A percentile compares a stretch with the other conserved stretches of the same genome.
Conservation (phyloP, 2,797 vertebrate genomes). For the Erethizon dorsatum region DNA sequence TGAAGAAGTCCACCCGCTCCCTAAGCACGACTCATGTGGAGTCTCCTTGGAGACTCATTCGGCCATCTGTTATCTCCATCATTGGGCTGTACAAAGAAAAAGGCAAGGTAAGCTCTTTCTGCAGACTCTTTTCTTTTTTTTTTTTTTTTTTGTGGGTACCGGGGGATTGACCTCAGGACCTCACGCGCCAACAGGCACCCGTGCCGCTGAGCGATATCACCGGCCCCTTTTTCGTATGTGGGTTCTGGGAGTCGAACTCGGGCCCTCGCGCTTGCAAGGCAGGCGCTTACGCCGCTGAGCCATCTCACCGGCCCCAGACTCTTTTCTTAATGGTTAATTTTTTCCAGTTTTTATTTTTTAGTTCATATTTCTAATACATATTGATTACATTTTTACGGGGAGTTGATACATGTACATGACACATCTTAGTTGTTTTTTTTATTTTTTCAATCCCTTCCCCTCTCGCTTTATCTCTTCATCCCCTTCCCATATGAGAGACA, state of each 20-base stretch:
- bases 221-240: no score
- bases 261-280: no score
- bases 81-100: slow-evolving; percentile 99
- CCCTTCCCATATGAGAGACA: background rate
- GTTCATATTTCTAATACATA: background rate
- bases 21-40: slow-evolving; percentile 98
- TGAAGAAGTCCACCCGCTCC: slow-evolving; percentile 97
- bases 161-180: no score
- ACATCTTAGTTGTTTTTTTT: background rate
- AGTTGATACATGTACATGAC: background rate
- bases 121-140: background rate
- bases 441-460: background rate
- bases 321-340: background rate
- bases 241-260: no score
- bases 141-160: background rate
- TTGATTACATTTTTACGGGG: background rate
- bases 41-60: slow-evolving; percentile 97
- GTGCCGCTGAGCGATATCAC: no score
- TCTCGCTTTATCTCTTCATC: background rate
- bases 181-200: no score
- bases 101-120: slow-evolving; percentile 95
- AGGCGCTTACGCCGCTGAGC: no score
- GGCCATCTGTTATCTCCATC: slow-evolving; percentile 98
- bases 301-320: no score
- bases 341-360: background rate